Evolutionary conservation across 2,888 invertebrate species (phyloP).

Genomic region (Lamellibrachia satsuma): DNA sequence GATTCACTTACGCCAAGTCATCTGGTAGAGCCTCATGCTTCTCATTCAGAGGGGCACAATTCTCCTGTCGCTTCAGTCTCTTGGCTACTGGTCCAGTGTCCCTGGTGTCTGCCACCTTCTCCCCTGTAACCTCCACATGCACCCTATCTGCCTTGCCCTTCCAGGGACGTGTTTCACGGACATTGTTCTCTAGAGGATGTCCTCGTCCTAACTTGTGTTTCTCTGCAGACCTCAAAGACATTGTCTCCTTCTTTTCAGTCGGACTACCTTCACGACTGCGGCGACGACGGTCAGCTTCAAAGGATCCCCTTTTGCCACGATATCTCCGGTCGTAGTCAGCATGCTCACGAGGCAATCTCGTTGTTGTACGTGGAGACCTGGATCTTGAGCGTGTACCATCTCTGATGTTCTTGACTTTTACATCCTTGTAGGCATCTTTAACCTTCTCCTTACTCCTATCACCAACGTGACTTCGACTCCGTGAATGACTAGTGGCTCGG

Average conservation of each 20-base stretch:
- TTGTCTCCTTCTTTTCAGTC: neutral
- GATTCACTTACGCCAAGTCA: slow-evolving; percentile 32
- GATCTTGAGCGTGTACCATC: slow-evolving; percentile 23
- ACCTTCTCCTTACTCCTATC: slow-evolving; percentile 17
- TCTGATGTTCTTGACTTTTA: neutral
- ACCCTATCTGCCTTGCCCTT: neutral
- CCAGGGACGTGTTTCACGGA: neutral
- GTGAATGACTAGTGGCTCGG: neutral
- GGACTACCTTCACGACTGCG: neutral
- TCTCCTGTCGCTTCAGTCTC: slow-evolving; percentile 17
- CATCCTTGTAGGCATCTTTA: neutral
- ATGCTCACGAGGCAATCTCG: slow-evolving; percentile 14
- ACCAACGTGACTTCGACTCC: slow-evolving; percentile 17
- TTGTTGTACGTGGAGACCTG: slow-evolving; percentile 37
- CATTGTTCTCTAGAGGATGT: slow-evolving; percentile 70
- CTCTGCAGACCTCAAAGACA: neutral
- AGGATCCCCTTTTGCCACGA: neutral
- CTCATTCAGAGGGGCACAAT: neutral
- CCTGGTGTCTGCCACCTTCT: neutral
- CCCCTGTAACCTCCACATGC: neutral
- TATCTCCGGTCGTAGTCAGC: slow-evolving; percentile 2
- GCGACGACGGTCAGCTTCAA: neutral
- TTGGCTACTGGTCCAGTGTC: slow-evolving; percentile 1
- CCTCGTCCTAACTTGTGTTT: slow-evolving; percentile 68
- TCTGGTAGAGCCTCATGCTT: slow-evolving; percentile 18